Percentiles rank a stretch among this genome's conserved stretches.
Conservation (phyloP, 2,888 invertebrate species). For the Trachelus stipa region DNA sequence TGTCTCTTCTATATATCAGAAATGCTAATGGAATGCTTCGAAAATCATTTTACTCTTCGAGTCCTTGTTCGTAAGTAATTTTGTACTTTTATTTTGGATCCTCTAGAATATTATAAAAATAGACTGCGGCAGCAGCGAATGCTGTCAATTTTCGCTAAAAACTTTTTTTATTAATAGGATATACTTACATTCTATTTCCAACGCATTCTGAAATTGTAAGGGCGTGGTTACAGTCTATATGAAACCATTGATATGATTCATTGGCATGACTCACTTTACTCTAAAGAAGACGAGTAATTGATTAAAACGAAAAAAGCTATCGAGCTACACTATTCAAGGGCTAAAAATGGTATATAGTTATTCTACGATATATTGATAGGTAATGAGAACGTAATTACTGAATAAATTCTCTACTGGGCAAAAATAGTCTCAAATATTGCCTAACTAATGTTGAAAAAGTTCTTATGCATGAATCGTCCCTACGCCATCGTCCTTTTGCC, state of each 20-base stretch:
- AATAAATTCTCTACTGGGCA: neutral
- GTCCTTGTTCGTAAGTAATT: neutral
- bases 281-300: neutral
- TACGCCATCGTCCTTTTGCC: no score
- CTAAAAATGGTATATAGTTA: neutral
- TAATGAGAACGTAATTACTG: neutral
- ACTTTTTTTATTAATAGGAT: neutral
- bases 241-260: constrained; percentile 40
- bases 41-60: neutral
- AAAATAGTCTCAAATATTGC: neutral
- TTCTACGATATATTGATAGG: neutral
- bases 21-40: neutral
- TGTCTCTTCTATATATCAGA: neutral
- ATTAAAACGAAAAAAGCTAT: neutral
- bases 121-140: neutral
- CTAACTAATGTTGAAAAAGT: neutral
- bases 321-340: neutral
- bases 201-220: neutral
- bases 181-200: neutral
- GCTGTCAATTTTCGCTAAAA: neutral
- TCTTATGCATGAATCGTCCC: no score
- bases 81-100: neutral
- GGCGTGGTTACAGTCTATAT: neutral
- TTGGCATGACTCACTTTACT: constrained; percentile 39
- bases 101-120: no score